Base-by-base conservation (phyloP, 2,888 invertebrate genomes). In the Megamerina dolium region DNA sequence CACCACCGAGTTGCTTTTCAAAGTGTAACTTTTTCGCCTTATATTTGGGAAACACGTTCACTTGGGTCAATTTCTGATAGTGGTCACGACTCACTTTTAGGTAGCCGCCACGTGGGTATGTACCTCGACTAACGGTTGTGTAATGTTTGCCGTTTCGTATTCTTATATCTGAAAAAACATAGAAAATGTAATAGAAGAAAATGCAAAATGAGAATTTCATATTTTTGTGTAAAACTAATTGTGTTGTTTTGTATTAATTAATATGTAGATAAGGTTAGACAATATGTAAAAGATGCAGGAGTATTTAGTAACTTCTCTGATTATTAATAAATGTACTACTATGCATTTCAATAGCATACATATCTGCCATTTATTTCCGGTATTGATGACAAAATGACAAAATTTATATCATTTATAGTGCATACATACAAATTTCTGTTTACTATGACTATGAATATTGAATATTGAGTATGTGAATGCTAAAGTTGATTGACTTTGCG, bases 101-200 rank as follows among this genome's bases (percentile, higher is more conserved):
- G 41, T 70, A 68, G 33, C 68, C 70, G 41, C 70, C 70, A 3
- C 34, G 44, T 12, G 68, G 68, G 45, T 57, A 68, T 16, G 47
- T 59, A 36, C 66, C 63, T 5, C 67, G 58, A 9, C 59, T 58
- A n/a, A 68, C n/a, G n/a, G n/a, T 51, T 14, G 49, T 52, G 14
- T 63, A 61, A 10, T 53, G 53, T 38, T 58, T 57, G 29, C 58
- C 54, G 36, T 58, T 50, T 8, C 10, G 10, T 21, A 40, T n/a
- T 50, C 60, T 65, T 14, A 42, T 48, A 57, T 49, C 68, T 68
- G 56, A 10, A 58, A 60, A 35, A 18, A 32, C n/a, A n/a, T n/a
- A n/a, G n/a, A 29, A 41, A 6, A 40, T 31, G 14, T 32, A 40
- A 20, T 4, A 19, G 14, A 27, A 31, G 27, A 37, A 17, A 18